Base-by-base conservation (phyloP, 92 coral and sea anemone genomes). In the Montipora capitata region DNA sequence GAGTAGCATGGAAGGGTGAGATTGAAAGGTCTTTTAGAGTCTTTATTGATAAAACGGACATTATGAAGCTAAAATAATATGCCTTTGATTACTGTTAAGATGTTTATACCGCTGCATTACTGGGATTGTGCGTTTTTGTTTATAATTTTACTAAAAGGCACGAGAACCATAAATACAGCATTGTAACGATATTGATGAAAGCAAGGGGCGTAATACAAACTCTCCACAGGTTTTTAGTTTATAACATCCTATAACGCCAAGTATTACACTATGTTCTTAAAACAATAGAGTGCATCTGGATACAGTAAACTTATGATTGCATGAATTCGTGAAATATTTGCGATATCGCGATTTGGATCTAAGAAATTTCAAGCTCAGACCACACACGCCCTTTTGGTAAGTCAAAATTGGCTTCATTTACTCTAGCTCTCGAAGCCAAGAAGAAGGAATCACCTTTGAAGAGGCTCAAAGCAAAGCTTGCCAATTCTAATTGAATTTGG, bases 1-100 rank as follows among this genome's bases (percentile, higher is more conserved):
- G 72, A 62, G 69, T 86, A 27, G 72, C 20, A 42, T 86, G 91
- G 74, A 75, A 73, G 54, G 67, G 79, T 17, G 67, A 90, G 92
- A 90, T 90, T 86, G 86, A 82, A 48, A 51, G 75, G 18, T 3
- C 61, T 73, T 27, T 48, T 73, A 11, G 8, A 44, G 42, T 45
- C 48, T 5, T 73, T 17, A 45, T 73, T 9, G 15, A 15, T 10
- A 7, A 17, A 9, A 16, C 18, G 10, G 20, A 10, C 27, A 7
- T 10, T 41, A 42, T 6, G 4, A 15, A 4, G 10, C 57, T 5
- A 48, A 48, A 48, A 48, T 48, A 48, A 48, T 48, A 48, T 48
- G 6, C 52, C 40, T 45, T 44, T n/a, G 58, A n/a, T 43, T 15
- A 43, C 41, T 40, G 71, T 71, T 43, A 20, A 14, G 45, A 40